Percentiles rank a stretch among this genome's conserved stretches.
Evolutionary conservation across 2,113 vertebrate genomes (phyloP).

Genomic region (Bettongia penicillata): DNA sequence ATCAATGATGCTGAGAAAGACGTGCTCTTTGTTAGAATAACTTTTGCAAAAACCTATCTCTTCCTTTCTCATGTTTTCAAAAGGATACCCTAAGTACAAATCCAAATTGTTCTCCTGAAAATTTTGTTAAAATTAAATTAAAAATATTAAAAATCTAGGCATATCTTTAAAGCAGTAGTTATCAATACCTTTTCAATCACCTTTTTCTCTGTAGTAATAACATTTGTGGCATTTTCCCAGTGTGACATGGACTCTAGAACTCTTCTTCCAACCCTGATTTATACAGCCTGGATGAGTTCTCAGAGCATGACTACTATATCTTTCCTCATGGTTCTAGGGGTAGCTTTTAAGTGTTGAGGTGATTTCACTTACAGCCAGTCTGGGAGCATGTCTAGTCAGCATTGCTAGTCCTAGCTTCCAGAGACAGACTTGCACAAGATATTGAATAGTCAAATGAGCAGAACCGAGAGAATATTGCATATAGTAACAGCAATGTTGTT

Average conservation of each 20-base stretch:
- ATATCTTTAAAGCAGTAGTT: neutral
- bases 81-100: neutral
- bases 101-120: neutral
- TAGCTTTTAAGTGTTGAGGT: neutral
- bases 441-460: too few species aligned
- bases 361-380: neutral
- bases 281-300: neutral
- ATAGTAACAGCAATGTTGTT: too few species aligned
- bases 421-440: too few species aligned
- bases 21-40: neutral
- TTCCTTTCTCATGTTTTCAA: neutral
- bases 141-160: neutral
- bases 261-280: neutral
- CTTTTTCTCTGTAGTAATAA: neutral
- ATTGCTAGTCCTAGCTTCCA: too few species aligned
- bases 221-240: neutral
- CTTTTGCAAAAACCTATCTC: neutral
- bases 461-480: too few species aligned
- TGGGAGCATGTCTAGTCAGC: too few species aligned
- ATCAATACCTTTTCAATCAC: neutral
- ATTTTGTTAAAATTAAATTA: neutral
- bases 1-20: neutral
- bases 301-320: neutral
- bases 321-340: neutral
- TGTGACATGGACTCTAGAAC: neutral